Percentiles rank a stretch among this genome's conserved stretches.
Evolutionary conservation across 2,888 invertebrate genomes (phyloP).

Genomic region (Hofmannophila pseudospretella): DNA sequence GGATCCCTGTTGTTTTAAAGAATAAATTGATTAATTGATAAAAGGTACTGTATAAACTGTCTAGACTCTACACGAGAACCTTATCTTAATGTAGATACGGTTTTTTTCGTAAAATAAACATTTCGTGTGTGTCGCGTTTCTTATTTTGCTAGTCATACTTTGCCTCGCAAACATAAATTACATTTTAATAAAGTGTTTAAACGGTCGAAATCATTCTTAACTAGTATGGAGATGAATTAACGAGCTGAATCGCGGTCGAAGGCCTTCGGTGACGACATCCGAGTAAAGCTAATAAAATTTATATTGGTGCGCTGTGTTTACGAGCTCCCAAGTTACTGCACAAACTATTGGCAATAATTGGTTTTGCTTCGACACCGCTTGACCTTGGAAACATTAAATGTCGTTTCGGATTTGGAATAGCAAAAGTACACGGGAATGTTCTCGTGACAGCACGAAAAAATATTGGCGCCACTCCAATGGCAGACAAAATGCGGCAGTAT

Average conservation of each 20-base stretch:
- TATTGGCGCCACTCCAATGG: constrained; percentile 36
- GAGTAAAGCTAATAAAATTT: constrained; percentile 39
- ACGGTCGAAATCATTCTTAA: constrained; percentile 16
- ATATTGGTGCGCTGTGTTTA: constrained; percentile 34
- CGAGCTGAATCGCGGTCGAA: constrained; percentile 45
- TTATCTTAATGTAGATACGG: too few species aligned
- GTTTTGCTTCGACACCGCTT: constrained; percentile 22
- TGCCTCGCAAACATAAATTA: neutral
- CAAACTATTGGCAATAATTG: constrained; percentile 31
- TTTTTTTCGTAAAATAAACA: too few species aligned
- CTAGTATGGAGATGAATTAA: constrained; percentile 32
- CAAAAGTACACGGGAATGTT: constrained; percentile 12
- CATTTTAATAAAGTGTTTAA: constrained; percentile 1
- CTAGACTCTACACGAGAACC: too few species aligned
- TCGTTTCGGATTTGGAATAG: constrained; percentile 19
- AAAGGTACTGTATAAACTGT: too few species aligned
- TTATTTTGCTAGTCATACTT: too few species aligned
- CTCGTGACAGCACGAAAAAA: constrained; percentile 9
- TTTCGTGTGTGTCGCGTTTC: too few species aligned
- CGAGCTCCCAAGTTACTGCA: constrained; percentile 21
- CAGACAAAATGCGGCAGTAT: constrained; percentile 15
- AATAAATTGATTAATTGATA: too few species aligned
- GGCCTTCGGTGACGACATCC: constrained; percentile 36
- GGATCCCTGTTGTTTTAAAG: too few species aligned
- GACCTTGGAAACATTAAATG: constrained; percentile 25